Base-by-base conservation (phyloP, 23 tunicate genomes). In the Corella eumyota region DNA sequence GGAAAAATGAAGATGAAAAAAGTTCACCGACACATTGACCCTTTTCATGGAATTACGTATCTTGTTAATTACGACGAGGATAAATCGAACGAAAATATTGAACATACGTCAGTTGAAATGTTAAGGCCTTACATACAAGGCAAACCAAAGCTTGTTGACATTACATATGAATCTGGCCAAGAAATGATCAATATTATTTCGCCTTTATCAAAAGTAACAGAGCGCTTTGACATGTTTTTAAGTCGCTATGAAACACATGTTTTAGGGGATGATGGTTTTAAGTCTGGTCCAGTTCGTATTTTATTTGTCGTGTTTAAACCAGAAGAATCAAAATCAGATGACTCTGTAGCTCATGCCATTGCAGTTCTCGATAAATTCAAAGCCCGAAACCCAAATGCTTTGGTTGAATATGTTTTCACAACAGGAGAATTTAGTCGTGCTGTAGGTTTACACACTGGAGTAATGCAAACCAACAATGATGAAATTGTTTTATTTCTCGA, bases 371-470 rank as follows among this genome's bases (percentile, higher is more conserved):
- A 74, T 28, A n/a, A 35, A 34, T 83, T 83, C 45, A 60, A 67
- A 50, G 34, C 62, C 6, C 66, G 76, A 6, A 73, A 83, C 40
- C 74, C 76, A 1, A 38, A 38, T 1, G 93, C 93, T 1, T 19
- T 65, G 37, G 62, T 83, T 30, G 76, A 83, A 21, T 68, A 74
- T 55, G 68, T 65, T 33, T 74, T 83, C 49, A 62, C 53, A 29
- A 69, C 56, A 60, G 93, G 93, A 28, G 93, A 74, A 15, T 83
- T 83, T 52, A 83, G 56, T 44, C 33, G 93, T 61, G 93, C 81
- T 27, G 64, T 83, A 3, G 93, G 93, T 0, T 33, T 83, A 7
- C 76, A 83, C 64, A 31, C 93, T 7, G 93, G 90, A 1, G 79
- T 72, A 19, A 37, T 56, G 58, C 71, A 69, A 56, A 61, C 64